Percentiles rank a stretch among this genome's conserved stretches.
Evolutionary conservation across 2,797 vertebrate genomes (phyloP).

Genomic region (Danio kyathit): DNA sequence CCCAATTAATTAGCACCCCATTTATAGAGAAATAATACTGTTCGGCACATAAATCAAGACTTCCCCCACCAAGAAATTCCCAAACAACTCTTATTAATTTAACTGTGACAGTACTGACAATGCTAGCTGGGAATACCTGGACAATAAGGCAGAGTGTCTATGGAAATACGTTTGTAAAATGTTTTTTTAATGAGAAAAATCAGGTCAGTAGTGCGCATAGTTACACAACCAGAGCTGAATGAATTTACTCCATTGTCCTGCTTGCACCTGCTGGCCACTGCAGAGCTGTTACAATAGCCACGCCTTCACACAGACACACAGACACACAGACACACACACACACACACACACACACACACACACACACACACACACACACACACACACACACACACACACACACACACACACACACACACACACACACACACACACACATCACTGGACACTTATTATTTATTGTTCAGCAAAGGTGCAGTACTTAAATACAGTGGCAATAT

Average conservation of each 20-base stretch:
- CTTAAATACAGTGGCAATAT: constrained; percentile 7
- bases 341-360: neutral
- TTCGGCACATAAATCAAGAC: neutral
- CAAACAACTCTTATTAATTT: neutral
- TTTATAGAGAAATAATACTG: neutral
- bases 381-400: too few relatives aligned
- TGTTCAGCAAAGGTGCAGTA: constrained; percentile 1
- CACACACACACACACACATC: too few relatives aligned
- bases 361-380: neutral
- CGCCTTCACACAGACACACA: neutral
- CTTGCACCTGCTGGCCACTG: neutral
- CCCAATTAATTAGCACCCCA: neutral
- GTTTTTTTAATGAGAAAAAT: neutral
- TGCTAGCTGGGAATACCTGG: neutral
- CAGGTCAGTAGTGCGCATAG: neutral
- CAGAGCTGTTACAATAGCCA: neutral
- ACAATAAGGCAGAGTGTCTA: neutral
- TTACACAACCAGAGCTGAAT: neutral
- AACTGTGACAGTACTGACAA: neutral
- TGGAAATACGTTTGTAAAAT: neutral
- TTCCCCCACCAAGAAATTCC: neutral
- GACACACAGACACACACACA: too few relatives aligned
- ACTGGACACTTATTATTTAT: constrained; percentile 28
- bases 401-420: neutral
- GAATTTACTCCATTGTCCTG: neutral